A percentile compares a stretch with the other conserved stretches of the same genome.
Evolutionary conservation across 2,888 invertebrate species (phyloP).

Genomic region (Drosophila colorata): DNA sequence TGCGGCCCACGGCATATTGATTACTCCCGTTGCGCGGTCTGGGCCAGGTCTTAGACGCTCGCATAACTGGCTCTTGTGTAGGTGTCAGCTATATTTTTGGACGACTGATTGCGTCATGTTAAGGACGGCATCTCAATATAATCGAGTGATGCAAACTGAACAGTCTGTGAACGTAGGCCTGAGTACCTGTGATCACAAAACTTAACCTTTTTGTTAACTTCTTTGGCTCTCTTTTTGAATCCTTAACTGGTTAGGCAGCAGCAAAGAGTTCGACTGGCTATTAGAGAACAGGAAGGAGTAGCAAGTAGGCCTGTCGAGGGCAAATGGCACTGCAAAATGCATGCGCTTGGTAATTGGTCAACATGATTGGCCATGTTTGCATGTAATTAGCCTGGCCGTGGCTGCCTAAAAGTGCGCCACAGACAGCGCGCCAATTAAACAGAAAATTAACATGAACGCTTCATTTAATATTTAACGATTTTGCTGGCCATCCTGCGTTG

Average conservation of each 20-base stretch:
- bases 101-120: constrained; percentile 23
- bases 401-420: constrained; percentile 65
- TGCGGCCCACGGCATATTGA: constrained; percentile 21
- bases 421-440: constrained; percentile 84
- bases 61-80: constrained; percentile 6
- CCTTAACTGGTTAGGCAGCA: constrained; percentile 7
- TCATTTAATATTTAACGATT: constrained; percentile 85
- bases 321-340: constrained; percentile 27
- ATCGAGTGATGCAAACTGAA: background rate
- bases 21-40: constrained; percentile 6
- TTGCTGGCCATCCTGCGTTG: constrained; percentile 44
- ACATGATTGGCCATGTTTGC: constrained; percentile 79
- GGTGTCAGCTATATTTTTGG: background rate
- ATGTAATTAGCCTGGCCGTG: constrained; percentile 72
- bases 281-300: background rate
- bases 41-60: background rate
- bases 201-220: too few relatives aligned
- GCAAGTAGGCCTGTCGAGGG: background rate
- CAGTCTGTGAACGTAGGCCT: too few relatives aligned
- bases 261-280: constrained; percentile 28
- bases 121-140: constrained; percentile 1
- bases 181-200: too few relatives aligned
- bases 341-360: constrained; percentile 74
- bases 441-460: constrained; percentile 85
- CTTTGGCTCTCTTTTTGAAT: too few relatives aligned